Conservation (phyloP, 2,797 vertebrate species). For the Choloepus didactylus region DNA sequence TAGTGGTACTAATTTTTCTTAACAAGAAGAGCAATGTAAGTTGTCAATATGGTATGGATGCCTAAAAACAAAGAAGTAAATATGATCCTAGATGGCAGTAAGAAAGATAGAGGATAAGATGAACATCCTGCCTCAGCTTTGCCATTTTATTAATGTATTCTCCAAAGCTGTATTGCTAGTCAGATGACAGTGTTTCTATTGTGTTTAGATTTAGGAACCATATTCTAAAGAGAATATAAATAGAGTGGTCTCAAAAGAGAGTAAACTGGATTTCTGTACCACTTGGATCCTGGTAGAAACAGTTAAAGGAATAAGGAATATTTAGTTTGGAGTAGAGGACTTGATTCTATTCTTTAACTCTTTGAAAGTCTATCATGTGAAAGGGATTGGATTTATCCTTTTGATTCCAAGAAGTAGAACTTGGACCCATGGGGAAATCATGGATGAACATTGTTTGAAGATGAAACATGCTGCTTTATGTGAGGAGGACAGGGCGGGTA, state of each 20-base stretch:
- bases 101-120: not conserved
- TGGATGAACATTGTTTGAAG: not conserved
- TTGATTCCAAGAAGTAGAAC: not conserved
- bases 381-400: not conserved
- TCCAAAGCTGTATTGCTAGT: not conserved
- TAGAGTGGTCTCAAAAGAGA: not conserved
- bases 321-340: not conserved
- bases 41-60: not conserved
- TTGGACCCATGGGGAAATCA: not conserved
- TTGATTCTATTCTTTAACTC: not conserved
- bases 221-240: not conserved
- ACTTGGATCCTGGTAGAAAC: not conserved
- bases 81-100: not conserved
- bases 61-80: not conserved
- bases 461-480: not conserved
- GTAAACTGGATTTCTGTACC: not conserved
- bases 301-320: not conserved
- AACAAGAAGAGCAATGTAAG: not conserved
- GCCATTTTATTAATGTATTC: not conserved
- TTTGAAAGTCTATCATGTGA: not conserved
- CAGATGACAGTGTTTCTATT: not conserved
- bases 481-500: not conserved
- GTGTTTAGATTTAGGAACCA: conserved; percentile 1
- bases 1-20: conserved; percentile 11
- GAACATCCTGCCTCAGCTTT: not conserved